Evolutionary conservation across 1,140 invertebrate species (phyloP).

Genomic region (Pogonomyrmex californicus): DNA sequence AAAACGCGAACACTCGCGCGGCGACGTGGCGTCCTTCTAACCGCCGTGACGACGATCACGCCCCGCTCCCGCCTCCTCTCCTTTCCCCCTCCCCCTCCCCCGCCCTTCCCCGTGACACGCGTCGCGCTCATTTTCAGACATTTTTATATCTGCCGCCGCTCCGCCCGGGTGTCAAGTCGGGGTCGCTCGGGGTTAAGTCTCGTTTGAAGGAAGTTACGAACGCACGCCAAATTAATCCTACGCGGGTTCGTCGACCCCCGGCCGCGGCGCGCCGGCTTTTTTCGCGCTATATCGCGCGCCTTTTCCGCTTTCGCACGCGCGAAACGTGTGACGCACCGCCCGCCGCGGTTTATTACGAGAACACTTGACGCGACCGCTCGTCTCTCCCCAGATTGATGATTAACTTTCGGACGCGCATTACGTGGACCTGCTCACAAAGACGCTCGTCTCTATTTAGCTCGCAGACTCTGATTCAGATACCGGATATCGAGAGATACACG

Average conservation of each 20-base stretch:
- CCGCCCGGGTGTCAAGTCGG: conserved; percentile 29
- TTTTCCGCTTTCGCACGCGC: conserved; percentile 60
- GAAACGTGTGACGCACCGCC: conserved; percentile 37
- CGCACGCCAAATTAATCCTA: conserved; percentile 55
- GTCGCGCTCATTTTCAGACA: conserved; percentile 32
- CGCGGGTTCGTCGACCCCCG: conserved; percentile 45
- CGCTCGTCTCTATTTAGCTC: not conserved
- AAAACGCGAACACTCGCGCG: not conserved
- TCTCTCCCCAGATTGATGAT: not conserved
- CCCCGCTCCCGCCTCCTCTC: not conserved
- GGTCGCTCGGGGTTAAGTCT: conserved; percentile 54
- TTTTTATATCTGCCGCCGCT: conserved; percentile 42
- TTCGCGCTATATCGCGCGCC: conserved; percentile 51
- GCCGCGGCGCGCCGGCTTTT: conserved; percentile 34
- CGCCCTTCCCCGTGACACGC: not conserved
- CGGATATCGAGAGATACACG: not conserved
- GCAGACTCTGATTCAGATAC: not conserved
- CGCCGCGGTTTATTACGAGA: conserved; percentile 25
- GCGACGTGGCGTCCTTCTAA: conserved; percentile 4
- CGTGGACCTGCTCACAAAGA: not conserved
- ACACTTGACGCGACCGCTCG: conserved; percentile 8
- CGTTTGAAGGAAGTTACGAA: conserved; percentile 60
- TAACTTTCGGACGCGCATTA: not conserved
- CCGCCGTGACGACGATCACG: conserved; percentile 1
- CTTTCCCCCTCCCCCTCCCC: too few species aligned